phyloP scores from a whole-genome alignment of 2,888 invertebrate species.

The Trachelus iudaicus region DNA sequence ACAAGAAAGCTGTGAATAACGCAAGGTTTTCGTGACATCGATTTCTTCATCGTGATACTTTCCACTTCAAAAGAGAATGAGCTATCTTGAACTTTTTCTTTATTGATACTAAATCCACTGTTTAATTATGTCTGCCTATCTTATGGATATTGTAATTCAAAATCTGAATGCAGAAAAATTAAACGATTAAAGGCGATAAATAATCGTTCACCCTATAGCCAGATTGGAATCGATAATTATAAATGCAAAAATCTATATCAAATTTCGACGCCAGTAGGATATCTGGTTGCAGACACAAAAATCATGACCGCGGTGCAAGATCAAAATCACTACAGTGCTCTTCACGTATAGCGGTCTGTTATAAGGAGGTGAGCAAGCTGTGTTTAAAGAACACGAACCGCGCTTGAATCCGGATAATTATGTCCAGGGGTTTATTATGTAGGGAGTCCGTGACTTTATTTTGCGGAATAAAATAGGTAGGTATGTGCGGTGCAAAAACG shows the following conservation, averaged over 20 bases:
- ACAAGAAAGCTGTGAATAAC: background rate
- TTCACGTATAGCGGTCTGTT: background rate
- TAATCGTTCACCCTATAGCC: background rate
- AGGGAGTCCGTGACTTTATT: constrained; percentile 46
- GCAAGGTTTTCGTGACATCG: background rate
- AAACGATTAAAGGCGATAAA: background rate
- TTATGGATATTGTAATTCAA: background rate
- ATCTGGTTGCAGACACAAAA: background rate
- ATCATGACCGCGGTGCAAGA: background rate
- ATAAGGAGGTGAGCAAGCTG: background rate
- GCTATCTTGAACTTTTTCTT: background rate
- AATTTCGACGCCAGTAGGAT: background rate
- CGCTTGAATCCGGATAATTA: constrained; percentile 51
- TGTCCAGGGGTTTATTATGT: constrained; percentile 54
- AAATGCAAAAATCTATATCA: background rate
- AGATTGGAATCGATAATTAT: background rate
- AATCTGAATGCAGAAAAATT: background rate
- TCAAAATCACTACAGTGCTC: background rate
- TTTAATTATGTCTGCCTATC: background rate
- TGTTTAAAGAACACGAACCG: constrained; percentile 15
- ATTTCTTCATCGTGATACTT: background rate
- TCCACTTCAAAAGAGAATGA: background rate
- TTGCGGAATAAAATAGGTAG: constrained; percentile 30
- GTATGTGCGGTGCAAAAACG: constrained; percentile 30
- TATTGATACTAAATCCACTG: background rate